These are phyloP conservation scores for Artibeus jamaicensis DNA, from an alignment of 2,797 vertebrate genomes.

Conservation along the genomic window DNA sequence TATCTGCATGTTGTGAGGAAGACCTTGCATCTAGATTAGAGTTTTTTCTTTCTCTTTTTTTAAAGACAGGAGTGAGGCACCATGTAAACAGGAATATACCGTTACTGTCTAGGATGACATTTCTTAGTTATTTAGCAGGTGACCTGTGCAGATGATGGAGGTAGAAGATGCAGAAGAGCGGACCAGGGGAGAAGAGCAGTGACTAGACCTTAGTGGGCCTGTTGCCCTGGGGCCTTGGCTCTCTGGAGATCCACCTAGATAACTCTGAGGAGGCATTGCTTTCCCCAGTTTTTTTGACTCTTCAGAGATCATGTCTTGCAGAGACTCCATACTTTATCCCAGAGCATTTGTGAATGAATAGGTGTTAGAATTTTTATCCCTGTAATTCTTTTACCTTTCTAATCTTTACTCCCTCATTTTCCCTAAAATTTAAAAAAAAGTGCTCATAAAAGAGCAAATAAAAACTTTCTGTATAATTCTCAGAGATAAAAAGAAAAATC, in stretches of 20 bases:
- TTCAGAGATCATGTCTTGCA: neutral
- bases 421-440: constrained; percentile 1
- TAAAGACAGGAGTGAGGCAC: neutral
- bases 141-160: neutral
- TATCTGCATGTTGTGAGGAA: neutral
- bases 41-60: neutral
- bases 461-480: neutral
- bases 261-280: neutral
- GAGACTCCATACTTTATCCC: neutral
- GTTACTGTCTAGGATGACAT: neutral
- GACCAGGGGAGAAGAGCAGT: neutral
- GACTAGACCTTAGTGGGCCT: neutral
- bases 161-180: neutral
- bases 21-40: neutral
- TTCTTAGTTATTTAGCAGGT: constrained; percentile 29
- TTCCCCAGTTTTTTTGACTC: neutral
- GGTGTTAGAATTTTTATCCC: neutral
- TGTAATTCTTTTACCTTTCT: neutral
- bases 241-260: neutral
- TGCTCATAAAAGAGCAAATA: neutral
- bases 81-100: neutral
- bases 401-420: neutral
- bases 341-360: neutral
- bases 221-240: neutral
- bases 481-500: neutral